Evolutionary conservation across 2,888 invertebrate genomes (phyloP), one percentile per base, ranked within the genome.

Genomic region (Octonoba sinensis): DNA sequence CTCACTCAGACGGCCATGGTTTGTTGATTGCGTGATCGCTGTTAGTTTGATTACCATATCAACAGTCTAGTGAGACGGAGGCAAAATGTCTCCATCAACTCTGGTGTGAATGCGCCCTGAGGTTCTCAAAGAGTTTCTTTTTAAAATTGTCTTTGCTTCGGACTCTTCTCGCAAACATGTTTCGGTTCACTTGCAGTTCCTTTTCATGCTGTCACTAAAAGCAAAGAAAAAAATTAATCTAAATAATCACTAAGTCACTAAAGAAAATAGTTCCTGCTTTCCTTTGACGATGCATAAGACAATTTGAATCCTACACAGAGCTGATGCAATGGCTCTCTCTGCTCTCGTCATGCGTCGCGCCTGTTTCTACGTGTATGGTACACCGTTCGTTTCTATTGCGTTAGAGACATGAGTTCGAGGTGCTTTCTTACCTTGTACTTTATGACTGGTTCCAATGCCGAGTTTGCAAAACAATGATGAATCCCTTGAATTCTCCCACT

Each of bases 201-300:
- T 79, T 79, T 79, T 72, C 78, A 79, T 79, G 67, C 24, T 66
- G 51, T 79, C 71, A 72, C 72, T 59, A 67, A 54, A n/a, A 36
- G 46, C 44, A 22, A 74, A 51, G 51, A 67, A 67, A 67, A n/a
- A 62, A 27, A 36, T 36, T 36, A 44, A 64, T 60, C 44, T 64
- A 27, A 67, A 67, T 67, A 74, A n/a, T 66, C 36, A 36, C 36
- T 36, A 36, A 36, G 36, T 54, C 46, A 54, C 56, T 46, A 56
- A 66, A 66, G 60, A 66, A 62, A 70, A 79, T 72, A 79, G 78
- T 79, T 79, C 78, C 78, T 79, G 78, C 72, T 72, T 79, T 75
- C 66, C 59, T 72, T 77, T 57, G 59, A 66, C 78, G 72, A 79
- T 79, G 78, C 78, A 79, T 72, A 79, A 79, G 62, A 72, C 72